Evolutionary conservation across 1,140 invertebrate species (phyloP).

Genomic region (Tyrophagus putrescentiae): DNA sequence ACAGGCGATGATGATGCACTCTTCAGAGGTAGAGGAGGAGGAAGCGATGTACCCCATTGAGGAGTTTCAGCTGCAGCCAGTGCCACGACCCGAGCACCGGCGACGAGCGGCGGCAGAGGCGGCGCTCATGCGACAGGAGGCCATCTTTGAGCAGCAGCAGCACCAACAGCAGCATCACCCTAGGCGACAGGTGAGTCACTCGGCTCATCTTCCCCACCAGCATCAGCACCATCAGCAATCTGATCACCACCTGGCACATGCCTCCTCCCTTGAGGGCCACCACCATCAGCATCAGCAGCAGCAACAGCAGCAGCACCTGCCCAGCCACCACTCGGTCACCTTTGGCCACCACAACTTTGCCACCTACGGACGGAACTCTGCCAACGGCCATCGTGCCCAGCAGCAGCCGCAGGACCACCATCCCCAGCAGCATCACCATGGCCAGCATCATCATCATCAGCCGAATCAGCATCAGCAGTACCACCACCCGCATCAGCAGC

Average conservation of each 20-base stretch:
- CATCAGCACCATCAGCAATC: not conserved
- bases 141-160: no score
- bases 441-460: not conserved
- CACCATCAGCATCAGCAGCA: not conserved
- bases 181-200: no score
- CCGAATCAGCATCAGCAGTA: not conserved
- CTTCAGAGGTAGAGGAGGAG: not conserved
- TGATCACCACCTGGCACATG: not conserved
- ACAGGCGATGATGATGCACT: no score
- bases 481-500: not conserved
- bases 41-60: conserved; percentile 1
- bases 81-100: no score
- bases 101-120: no score
- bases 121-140: no score
- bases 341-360: not conserved
- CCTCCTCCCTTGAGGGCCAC: not conserved
- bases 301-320: not conserved
- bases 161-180: no score
- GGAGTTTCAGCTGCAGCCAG: not conserved
- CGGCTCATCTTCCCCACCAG: no score
- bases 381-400: not conserved
- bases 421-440: not conserved
- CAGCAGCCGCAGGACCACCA: not conserved
- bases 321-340: not conserved
- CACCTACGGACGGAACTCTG: not conserved